Percentiles rank a stretch among this genome's conserved stretches.
Conservation (phyloP, 2,888 invertebrate genomes). For the Thymelicus lineola region DNA sequence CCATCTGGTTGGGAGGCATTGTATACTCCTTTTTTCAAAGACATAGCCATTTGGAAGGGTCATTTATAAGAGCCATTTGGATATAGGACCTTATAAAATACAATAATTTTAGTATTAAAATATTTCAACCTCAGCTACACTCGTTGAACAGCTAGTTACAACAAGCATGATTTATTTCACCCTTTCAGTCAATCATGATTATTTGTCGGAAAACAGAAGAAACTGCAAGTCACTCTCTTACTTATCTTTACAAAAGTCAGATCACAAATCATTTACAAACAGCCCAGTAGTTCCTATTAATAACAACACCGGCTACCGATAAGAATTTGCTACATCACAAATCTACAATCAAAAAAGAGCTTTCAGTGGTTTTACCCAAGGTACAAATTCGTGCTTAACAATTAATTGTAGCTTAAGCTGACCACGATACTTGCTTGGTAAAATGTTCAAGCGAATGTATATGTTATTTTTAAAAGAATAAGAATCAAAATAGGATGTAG, state of each 20-base stretch:
- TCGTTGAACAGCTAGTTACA: too few species aligned
- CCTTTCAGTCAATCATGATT: slow-evolving; percentile 15
- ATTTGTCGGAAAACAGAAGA: slow-evolving; percentile 31
- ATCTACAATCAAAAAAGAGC: not conserved
- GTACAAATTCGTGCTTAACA: slow-evolving; percentile 5
- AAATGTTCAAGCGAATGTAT: slow-evolving; percentile 20
- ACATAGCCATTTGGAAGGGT: too few species aligned
- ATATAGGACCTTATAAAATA: too few species aligned
- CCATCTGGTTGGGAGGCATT: too few species aligned
- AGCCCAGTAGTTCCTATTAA: slow-evolving; percentile 36
- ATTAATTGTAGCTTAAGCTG: slow-evolving; percentile 11
- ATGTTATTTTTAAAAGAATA: slow-evolving; percentile 21
- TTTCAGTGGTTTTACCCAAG: not conserved
- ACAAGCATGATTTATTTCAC: not conserved
- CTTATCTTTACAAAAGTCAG: slow-evolving; percentile 40
- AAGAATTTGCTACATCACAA: not conserved
- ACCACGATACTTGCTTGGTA: not conserved
- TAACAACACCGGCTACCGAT: slow-evolving; percentile 27
- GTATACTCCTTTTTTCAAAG: too few species aligned
- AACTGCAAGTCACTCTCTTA: slow-evolving; percentile 41
- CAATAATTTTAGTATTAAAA: not conserved
- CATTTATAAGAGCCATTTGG: too few species aligned
- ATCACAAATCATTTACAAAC: slow-evolving; percentile 42
- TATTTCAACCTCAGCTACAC: not conserved
- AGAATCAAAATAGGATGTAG: slow-evolving; percentile 19